A percentile compares a stretch with the other conserved stretches of the same genome.
phyloP scores from a whole-genome alignment of 2,888 invertebrate species.

The Thereva unica region DNA sequence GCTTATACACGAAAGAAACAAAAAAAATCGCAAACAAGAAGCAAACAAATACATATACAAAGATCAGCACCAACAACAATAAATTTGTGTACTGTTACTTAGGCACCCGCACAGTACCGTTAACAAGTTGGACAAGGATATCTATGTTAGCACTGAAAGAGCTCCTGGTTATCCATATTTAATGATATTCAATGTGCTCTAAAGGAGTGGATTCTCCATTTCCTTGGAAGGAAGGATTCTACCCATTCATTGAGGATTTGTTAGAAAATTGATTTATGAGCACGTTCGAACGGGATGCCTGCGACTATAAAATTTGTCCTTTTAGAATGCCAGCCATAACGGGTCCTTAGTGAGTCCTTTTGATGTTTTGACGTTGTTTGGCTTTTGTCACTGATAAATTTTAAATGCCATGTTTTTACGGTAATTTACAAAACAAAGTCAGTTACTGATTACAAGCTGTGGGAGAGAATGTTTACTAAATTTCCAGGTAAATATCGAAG shows the following conservation, averaged over 20 bases:
- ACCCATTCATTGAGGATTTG: slow-evolving; percentile 14
- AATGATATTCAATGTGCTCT: slow-evolving; percentile 34
- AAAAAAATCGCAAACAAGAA: slow-evolving; percentile 10
- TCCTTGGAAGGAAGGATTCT: slow-evolving; percentile 15
- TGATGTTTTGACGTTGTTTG: slow-evolving; percentile 29
- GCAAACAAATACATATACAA: slow-evolving; percentile 12
- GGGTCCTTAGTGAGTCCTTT: slow-evolving; percentile 29
- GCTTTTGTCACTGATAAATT: slow-evolving; percentile 29
- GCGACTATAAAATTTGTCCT: slow-evolving; percentile 8
- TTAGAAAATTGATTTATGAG: slow-evolving; percentile 35
- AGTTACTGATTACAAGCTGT: slow-evolving; percentile 9
- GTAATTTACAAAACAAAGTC: slow-evolving; percentile 24
- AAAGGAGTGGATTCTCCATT: slow-evolving; percentile 19
- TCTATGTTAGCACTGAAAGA: slow-evolving; percentile 3
- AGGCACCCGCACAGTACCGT: slow-evolving; percentile 3
- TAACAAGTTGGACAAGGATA: slow-evolving; percentile 7
- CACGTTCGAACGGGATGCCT: slow-evolving; percentile 1
- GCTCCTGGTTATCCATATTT: slow-evolving; percentile 30
- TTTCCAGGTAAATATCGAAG: background rate
- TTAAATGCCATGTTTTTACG: slow-evolving; percentile 32
- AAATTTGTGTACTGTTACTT: slow-evolving; percentile 29
- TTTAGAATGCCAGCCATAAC: slow-evolving; percentile 23
- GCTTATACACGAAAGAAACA: background rate
- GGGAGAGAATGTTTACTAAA: background rate
- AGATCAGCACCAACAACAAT: slow-evolving; percentile 19